Percentiles rank a stretch among this genome's conserved stretches.
phyloP scores from a whole-genome alignment of 2,797 vertebrate species.

The Forpus xanthops region DNA sequence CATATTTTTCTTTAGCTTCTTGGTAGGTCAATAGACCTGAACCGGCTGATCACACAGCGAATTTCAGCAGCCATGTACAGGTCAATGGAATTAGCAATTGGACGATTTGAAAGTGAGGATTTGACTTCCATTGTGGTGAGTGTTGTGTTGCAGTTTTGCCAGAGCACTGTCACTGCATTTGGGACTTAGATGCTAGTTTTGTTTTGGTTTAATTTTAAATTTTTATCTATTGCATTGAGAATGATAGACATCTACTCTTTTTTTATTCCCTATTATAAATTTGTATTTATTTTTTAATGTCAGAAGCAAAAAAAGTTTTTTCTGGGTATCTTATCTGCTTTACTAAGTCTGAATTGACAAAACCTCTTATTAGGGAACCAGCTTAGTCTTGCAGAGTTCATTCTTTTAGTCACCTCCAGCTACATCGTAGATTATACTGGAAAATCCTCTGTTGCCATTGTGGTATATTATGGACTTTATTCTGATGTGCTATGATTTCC shows the following conservation, averaged over 20 bases:
- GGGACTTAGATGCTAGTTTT: background rate
- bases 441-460: background rate
- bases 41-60: conserved; percentile 94
- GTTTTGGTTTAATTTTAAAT: background rate
- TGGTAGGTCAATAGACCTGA: conserved; percentile 96
- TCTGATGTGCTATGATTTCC: background rate
- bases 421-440: background rate
- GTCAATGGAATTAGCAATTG: conserved; percentile 93
- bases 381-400: background rate
- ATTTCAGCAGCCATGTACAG: conserved; percentile 92
- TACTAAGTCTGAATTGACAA: background rate
- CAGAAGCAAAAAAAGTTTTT: background rate
- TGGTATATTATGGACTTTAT: background rate
- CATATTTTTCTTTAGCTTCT: conserved; percentile 81
- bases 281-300: background rate
- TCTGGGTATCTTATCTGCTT: background rate
- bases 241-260: background rate
- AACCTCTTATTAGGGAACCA: background rate
- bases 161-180: background rate
- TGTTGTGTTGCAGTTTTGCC: background rate
- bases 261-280: background rate
- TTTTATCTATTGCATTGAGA: background rate
- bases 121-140: conserved; percentile 94
- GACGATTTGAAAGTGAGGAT: conserved; percentile 97
- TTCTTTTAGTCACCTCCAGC: background rate